Percentiles rank a stretch among this genome's conserved stretches.
Conservation (phyloP, 2,888 invertebrate species). For the Drosophila lutescens region DNA sequence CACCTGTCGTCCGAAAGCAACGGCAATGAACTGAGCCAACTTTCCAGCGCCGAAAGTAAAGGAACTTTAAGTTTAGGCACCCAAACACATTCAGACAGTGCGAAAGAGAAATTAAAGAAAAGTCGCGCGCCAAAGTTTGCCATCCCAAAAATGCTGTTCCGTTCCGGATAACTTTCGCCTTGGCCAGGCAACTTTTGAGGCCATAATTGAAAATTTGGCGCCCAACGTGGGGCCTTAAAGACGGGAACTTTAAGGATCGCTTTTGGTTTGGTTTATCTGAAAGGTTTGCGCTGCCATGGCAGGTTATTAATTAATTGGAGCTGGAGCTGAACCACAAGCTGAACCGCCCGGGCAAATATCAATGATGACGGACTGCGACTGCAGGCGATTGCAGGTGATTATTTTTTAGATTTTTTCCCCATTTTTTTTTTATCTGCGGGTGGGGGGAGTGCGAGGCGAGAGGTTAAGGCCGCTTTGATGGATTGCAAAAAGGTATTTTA, state of each 20-base stretch:
- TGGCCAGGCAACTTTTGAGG: conserved; percentile 65
- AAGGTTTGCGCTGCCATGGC: conserved; percentile 3
- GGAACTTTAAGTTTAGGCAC: conserved; percentile 39
- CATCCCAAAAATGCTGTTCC: conserved; percentile 35
- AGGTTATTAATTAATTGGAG: conserved; percentile 38
- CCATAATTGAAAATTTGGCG: conserved; percentile 75
- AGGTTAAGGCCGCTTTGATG: conserved; percentile 68
- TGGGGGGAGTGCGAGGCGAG: background rate
- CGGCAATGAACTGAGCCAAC: conserved; percentile 62
- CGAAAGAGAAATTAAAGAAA: conserved; percentile 68
- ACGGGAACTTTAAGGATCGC: conserved; percentile 17
- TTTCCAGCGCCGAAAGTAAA: conserved; percentile 44
- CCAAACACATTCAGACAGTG: conserved; percentile 40
- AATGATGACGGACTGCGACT: conserved; percentile 38
- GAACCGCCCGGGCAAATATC: conserved; percentile 24
- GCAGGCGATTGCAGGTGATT: conserved; percentile 38
- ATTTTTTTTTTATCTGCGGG: background rate
- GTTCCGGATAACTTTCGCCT: conserved; percentile 67
- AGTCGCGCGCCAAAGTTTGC: conserved; percentile 71
- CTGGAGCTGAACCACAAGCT: conserved; percentile 6
- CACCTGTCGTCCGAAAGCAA: conserved; percentile 1
- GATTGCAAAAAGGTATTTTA: conserved; percentile 79
- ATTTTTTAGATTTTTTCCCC: background rate
- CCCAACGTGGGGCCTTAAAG: conserved; percentile 28
- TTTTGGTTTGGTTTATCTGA: conserved; percentile 9